A percentile compares a stretch with the other conserved stretches of the same genome.
These are phyloP conservation scores for Ylistrum balloti DNA, from an alignment of 1,140 invertebrate species.

Conservation along the genomic window DNA sequence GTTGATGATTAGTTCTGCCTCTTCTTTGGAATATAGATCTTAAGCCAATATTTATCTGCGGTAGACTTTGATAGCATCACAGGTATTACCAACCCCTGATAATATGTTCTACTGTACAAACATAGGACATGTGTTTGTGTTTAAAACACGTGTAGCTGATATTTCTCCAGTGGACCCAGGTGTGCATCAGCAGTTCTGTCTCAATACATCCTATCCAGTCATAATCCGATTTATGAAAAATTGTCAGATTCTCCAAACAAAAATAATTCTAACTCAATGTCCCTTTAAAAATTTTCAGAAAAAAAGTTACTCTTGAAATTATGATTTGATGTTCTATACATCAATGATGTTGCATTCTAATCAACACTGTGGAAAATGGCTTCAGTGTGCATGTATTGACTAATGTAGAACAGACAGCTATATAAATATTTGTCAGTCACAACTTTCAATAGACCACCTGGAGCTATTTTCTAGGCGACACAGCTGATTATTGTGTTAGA, in stretches of 20 bases:
- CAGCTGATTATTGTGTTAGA: not conserved
- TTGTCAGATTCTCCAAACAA: not conserved
- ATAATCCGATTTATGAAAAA: not conserved
- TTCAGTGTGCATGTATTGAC: not conserved
- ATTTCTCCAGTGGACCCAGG: not conserved
- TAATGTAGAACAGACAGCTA: not conserved
- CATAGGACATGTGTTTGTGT: not conserved
- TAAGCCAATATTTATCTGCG: not conserved
- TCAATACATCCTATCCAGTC: not conserved
- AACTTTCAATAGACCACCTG: slow-evolving; percentile 9
- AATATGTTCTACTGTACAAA: not conserved
- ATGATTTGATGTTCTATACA: not conserved
- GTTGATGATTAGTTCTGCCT: not conserved
- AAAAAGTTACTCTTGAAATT: not conserved
- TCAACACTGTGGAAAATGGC: not conserved
- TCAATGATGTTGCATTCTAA: not conserved
- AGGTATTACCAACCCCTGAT: not conserved
- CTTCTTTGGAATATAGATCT: not conserved
- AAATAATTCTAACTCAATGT: not conserved
- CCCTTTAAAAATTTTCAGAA: not conserved
- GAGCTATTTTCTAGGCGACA: not conserved
- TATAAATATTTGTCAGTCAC: slow-evolving; percentile 24
- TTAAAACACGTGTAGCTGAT: not conserved
- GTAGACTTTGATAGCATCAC: not conserved
- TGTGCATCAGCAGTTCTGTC: not conserved